Base-by-base conservation (phyloP, 1,140 invertebrate genomes). In the Drosophila subobscura region DNA sequence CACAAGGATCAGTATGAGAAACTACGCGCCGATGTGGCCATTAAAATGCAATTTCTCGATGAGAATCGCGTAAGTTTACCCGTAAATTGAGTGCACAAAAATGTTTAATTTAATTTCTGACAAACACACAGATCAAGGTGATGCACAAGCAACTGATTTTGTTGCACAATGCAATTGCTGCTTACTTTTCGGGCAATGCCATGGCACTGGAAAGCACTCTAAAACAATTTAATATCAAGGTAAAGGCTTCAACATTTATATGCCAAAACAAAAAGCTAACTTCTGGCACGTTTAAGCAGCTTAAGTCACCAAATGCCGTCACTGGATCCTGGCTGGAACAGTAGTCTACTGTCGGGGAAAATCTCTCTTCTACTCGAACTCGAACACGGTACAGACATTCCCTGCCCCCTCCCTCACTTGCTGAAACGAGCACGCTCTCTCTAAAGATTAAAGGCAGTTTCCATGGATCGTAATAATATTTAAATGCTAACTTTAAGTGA, bases 111-210 rank as follows among this genome's bases (percentile, higher is more conserved):
- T 20, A 20, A 20, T 20, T 20, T 20, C 16, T 20, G 16, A 20
- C 16, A 20, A 20, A 20, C 16, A 20, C 16, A 37, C 92, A 98
- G 97, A 96, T 98, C 63, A 99, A 99, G 93, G 98, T 99, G 67
- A 99, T 99, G 98, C 98, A 99, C 92, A 99, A 99, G 91, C 98
- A 99, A 92, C 92, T 99, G 49, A 92, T 99, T 40, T 92, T 99
- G 72, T 97, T 99, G 92, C 97, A 99, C 92, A 99, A 99, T 93
- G 98, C 98, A 5, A 95, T 99, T 14, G 97, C 97, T 41, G 97
- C 98, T 2, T 99, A 99, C 92, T 99, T 99, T 92, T 98, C 97
- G 85, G 98, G 98, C 25, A 99, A 99, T 92, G 97, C 98, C 91
- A 94, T 95, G 77, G 96, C 97, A 52, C 92, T 99, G 56, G 98